Evolutionary conservation across 2,888 invertebrate genomes (phyloP).

Genomic region (Selenia dentaria): DNA sequence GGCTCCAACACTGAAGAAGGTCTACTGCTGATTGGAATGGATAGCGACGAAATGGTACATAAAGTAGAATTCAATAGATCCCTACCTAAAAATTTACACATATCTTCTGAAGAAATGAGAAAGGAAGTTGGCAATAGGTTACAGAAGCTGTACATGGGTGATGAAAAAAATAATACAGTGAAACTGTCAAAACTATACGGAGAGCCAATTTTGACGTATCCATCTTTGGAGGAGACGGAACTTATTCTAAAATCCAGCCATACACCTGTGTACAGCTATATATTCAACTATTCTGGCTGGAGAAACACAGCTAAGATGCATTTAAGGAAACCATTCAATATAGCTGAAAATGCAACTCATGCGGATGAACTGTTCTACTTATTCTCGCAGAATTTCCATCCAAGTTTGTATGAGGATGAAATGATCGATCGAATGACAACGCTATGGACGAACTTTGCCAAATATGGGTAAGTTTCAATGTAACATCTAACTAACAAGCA

Average conservation of each 20-base stretch:
- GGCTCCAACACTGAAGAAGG: constrained; percentile 65
- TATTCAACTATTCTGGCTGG: constrained; percentile 57
- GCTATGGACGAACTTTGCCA: constrained; percentile 72
- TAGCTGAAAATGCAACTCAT: constrained; percentile 57
- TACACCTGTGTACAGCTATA: constrained; percentile 56
- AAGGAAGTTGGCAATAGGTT: constrained; percentile 47
- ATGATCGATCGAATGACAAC: constrained; percentile 62
- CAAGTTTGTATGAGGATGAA: constrained; percentile 49
- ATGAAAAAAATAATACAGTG: constrained; percentile 44
- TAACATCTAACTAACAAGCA: too few relatives aligned
- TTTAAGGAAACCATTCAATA: constrained; percentile 36
- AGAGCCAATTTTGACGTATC: constrained; percentile 50
- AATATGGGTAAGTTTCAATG: constrained; percentile 61
- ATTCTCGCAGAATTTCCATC: constrained; percentile 51
- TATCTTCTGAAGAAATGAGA: constrained; percentile 44
- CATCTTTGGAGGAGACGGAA: constrained; percentile 58
- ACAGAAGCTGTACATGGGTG: constrained; percentile 63
- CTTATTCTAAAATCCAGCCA: constrained; percentile 47
- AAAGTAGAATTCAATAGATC: constrained; percentile 53
- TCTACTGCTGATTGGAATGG: constrained; percentile 51
- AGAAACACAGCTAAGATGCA: constrained; percentile 52
- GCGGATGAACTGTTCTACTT: constrained; percentile 69
- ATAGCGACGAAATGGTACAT: constrained; percentile 53
- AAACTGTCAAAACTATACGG: constrained; percentile 60
- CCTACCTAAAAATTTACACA: constrained; percentile 61